Evolutionary conservation across 2,797 vertebrate genomes (phyloP).

Genomic region (Chloroceryle amazona): DNA sequence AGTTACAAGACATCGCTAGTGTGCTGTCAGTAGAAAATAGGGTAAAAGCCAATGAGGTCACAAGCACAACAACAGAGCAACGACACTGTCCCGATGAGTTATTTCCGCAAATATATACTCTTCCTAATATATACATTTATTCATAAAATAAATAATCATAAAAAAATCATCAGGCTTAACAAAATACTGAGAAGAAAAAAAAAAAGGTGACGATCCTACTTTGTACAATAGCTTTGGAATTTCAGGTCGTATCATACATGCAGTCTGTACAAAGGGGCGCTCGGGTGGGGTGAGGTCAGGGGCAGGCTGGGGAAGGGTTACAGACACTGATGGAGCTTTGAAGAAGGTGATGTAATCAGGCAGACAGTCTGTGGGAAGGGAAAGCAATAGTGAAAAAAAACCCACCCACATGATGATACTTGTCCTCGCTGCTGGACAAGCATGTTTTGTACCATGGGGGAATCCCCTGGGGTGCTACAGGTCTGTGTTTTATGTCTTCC

Average conservation of each 20-base stretch:
- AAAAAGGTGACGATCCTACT: slow-evolving; percentile 78
- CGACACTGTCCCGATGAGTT: slow-evolving; percentile 86
- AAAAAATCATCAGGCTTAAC: slow-evolving; percentile 88
- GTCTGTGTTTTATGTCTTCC: slow-evolving; percentile 16
- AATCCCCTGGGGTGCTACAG: slow-evolving; percentile 22
- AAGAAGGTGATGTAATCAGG: slow-evolving; percentile 41
- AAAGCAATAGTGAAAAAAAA: background rate
- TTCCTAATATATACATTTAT: slow-evolving; percentile 93
- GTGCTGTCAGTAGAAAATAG: slow-evolving; percentile 87
- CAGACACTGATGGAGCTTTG: slow-evolving; percentile 53
- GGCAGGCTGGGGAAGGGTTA: background rate
- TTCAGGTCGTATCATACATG: slow-evolving; percentile 79
- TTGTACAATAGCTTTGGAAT: slow-evolving; percentile 94
- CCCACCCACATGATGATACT: slow-evolving; percentile 49
- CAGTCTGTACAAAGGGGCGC: slow-evolving; percentile 72
- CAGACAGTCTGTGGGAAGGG: slow-evolving; percentile 56
- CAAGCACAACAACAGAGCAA: slow-evolving; percentile 87
- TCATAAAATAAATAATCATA: slow-evolving; percentile 95
- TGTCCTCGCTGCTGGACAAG: slow-evolving; percentile 39
- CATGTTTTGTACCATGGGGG: background rate
- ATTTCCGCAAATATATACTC: slow-evolving; percentile 92
- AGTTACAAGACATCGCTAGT: slow-evolving; percentile 81
- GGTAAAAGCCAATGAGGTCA: slow-evolving; percentile 85
- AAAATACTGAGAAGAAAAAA: slow-evolving; percentile 71
- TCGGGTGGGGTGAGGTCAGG: slow-evolving; percentile 6